Conservation (phyloP, 1,140 invertebrate genomes). For the Drosophila insularis region DNA sequence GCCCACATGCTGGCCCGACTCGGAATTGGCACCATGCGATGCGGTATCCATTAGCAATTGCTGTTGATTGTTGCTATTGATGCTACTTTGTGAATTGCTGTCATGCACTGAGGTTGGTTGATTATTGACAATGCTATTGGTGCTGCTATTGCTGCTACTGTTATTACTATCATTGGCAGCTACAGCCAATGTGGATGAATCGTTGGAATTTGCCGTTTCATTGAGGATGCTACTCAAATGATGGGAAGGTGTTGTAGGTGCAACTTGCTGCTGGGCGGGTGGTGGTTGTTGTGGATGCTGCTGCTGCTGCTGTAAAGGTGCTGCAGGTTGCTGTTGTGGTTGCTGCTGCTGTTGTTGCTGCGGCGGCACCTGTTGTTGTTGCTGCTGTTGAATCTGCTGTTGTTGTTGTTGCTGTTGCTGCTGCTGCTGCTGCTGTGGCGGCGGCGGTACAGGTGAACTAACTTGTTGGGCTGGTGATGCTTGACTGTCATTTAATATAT, state of each 20-base stretch:
- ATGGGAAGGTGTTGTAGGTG: slow-evolving; percentile 66
- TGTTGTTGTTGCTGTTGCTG: slow-evolving; percentile 31
- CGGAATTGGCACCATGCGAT: slow-evolving; percentile 60
- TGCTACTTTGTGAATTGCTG: slow-evolving; percentile 79
- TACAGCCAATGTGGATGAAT: slow-evolving; percentile 75
- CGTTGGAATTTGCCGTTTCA: slow-evolving; percentile 78
- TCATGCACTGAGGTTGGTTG: slow-evolving; percentile 79
- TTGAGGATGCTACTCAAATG: slow-evolving; percentile 77
- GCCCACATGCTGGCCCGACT: slow-evolving; percentile 43
- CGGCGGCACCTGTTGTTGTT: slow-evolving; percentile 42
- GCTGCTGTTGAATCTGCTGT: slow-evolving; percentile 46
- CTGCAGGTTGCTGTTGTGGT: slow-evolving; percentile 20
- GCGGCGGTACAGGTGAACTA: slow-evolving; percentile 62
- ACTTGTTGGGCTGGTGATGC: slow-evolving; percentile 54
- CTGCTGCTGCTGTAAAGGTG: slow-evolving; percentile 22
- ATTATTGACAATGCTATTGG: slow-evolving; percentile 80
- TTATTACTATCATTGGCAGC: slow-evolving; percentile 80
- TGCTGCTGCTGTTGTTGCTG: slow-evolving; percentile 44
- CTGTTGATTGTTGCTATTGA: slow-evolving; percentile 77
- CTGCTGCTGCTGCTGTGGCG: background rate
- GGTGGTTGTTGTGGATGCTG: slow-evolving; percentile 32
- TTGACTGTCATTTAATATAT: slow-evolving; percentile 47
- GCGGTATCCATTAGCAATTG: slow-evolving; percentile 67
- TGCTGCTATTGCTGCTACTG: slow-evolving; percentile 79
- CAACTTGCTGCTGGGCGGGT: slow-evolving; percentile 23